These are phyloP conservation scores for Caenorhabditis angaria DNA, from an alignment of 2,888 invertebrate species.

Conservation along the genomic window DNA sequence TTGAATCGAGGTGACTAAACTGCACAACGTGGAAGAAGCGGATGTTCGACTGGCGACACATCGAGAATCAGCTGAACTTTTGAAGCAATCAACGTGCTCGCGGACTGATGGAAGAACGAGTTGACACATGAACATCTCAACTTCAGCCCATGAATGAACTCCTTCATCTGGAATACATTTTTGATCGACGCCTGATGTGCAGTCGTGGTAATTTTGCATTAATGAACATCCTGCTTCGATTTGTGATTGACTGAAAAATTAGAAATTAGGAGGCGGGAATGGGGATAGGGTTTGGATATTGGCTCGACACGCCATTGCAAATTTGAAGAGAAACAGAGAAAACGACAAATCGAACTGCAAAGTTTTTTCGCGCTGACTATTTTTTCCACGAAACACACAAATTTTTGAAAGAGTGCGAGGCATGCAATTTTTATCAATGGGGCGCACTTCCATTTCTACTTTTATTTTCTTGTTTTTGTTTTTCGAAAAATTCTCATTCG, in stretches of 20 bases:
- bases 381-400: too few relatives aligned
- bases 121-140: constrained; percentile 68
- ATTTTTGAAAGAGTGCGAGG: too few relatives aligned
- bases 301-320: too few relatives aligned
- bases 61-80: constrained; percentile 31
- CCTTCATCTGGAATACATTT: constrained; percentile 54
- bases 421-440: too few relatives aligned
- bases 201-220: constrained; percentile 56
- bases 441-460: too few relatives aligned
- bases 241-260: constrained; percentile 46
- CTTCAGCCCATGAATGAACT: constrained; percentile 52
- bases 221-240: constrained; percentile 54
- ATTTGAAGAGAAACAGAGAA: too few relatives aligned
- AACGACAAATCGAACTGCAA: too few relatives aligned
- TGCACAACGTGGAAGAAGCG: constrained; percentile 37
- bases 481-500: too few relatives aligned
- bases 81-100: constrained; percentile 65
- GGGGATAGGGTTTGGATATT: too few relatives aligned
- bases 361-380: too few relatives aligned
- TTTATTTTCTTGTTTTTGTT: too few relatives aligned
- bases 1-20: constrained; percentile 44
- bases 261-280: neutral
- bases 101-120: constrained; percentile 63
- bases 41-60: constrained; percentile 37
- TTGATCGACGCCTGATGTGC: constrained; percentile 49